phyloP scores from a whole-genome alignment of 2,797 vertebrate species.

The Oryzias dopingdopingensis region DNA sequence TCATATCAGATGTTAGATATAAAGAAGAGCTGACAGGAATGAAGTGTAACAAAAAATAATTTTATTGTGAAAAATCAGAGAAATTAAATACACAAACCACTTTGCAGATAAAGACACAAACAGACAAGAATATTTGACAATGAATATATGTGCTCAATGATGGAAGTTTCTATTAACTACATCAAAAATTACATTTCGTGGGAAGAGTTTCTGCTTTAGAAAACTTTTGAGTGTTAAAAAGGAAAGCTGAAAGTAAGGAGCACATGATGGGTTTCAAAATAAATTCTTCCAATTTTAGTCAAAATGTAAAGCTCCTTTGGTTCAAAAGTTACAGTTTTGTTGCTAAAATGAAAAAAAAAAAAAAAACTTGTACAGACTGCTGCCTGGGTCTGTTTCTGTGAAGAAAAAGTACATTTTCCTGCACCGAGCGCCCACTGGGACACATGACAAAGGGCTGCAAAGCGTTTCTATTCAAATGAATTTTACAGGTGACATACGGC shows the following conservation, averaged over 20 bases:
- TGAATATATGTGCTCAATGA: background rate
- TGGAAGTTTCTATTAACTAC: too few species aligned
- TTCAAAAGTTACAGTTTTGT: constrained; percentile 11
- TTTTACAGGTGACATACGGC: constrained; percentile 64
- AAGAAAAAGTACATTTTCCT: constrained; percentile 12
- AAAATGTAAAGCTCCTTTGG: constrained; percentile 1
- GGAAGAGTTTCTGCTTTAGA: constrained; percentile 4
- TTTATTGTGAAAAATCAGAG: constrained; percentile 23
- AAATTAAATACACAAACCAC: constrained; percentile 5
- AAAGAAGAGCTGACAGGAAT: constrained; percentile 7
- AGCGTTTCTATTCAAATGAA: constrained; percentile 57
- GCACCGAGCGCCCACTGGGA: constrained; percentile 17
- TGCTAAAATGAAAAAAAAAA: background rate
- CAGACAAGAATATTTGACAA: constrained; percentile 1
- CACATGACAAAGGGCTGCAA: constrained; percentile 35
- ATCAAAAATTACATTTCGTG: too few species aligned
- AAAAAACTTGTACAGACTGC: background rate
- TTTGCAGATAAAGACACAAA: constrained; percentile 1
- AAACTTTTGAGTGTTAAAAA: constrained; percentile 10
- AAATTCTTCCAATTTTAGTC: constrained; percentile 16
- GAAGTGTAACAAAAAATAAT: background rate
- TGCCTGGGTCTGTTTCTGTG: background rate
- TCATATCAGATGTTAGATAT: constrained; percentile 6
- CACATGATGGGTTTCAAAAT: constrained; percentile 20
- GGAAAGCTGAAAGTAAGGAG: constrained; percentile 23